Evolutionary conservation across 2,888 invertebrate species (phyloP), one percentile per base, ranked within the genome.

Genomic region (Seira musarum): DNA sequence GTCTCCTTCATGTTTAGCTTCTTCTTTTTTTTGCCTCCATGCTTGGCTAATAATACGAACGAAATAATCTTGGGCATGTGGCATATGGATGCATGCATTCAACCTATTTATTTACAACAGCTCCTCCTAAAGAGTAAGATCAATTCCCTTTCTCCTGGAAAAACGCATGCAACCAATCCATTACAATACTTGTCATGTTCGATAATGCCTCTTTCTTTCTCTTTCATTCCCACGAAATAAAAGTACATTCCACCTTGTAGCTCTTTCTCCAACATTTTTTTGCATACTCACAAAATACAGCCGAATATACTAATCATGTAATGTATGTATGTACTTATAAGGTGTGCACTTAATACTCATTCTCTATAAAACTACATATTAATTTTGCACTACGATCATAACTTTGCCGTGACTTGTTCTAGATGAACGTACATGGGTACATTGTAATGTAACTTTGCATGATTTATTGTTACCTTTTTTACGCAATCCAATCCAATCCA

Each of bases 141-240:
- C 53, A 53, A 53, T 53, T 53, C 17, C 13, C 30, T 53, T 53
- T 53, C 53, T 13, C 30, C 30, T 30, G 30, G n/a, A 30, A 8
- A 30, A 53, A 53, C 13, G 53, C 53, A 53, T 53, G 53, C 53
- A 53, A 53, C 53, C 53, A 53, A 53, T 53, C 53, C 53, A 53
- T 53, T 53, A 53, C 53, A 53, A 53, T 53, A 53, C n/a, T 53
- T 53, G 53, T 53, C 53, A 53, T 53, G 53, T 53, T n/a, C 53
- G 13, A 53, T 53, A 53, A 53, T 53, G 53, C 53, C 17, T 8
- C 30, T 13, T 53, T 13, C 53, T 53, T 53, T n/a, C 53, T 53
- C n/a, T 8, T 3, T 13, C 53, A 13, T 53, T n/a, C 17, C 17
- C 53, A 53, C 53, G 53, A 53, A 53, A 53, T 53, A 15, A 53